Conservation (phyloP, 2,797 vertebrate species). For the Sphenodon punctatus region DNA sequence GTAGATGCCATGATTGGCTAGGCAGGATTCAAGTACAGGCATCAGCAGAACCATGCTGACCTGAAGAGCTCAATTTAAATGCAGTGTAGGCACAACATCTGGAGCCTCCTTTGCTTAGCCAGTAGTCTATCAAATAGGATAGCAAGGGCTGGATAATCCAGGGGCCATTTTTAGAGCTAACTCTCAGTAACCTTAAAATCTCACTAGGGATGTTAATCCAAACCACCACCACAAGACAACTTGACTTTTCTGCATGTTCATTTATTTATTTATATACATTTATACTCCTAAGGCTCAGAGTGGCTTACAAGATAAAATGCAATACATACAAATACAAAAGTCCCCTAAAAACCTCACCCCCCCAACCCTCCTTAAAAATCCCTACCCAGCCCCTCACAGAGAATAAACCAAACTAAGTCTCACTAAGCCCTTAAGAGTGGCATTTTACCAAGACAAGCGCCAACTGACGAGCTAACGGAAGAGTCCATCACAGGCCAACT, state of each 20-base stretch:
- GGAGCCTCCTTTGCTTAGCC: not conserved
- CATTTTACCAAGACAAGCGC: not conserved
- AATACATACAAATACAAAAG: no score
- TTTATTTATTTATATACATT: no score
- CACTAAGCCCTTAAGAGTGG: not conserved
- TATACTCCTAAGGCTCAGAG: no score
- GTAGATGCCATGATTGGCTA: not conserved
- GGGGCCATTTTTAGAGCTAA: not conserved
- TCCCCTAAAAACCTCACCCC: no score
- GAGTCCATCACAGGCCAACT: not conserved
- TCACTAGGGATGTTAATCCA: not conserved
- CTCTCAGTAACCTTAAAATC: not conserved
- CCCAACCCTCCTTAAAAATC: no score
- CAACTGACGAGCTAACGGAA: not conserved
- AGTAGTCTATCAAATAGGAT: not conserved
- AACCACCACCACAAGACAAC: no score
- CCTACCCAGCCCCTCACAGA: no score
- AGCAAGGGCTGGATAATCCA: not conserved
- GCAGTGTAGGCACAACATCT: not conserved
- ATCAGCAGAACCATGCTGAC: not conserved
- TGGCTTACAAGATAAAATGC: no score
- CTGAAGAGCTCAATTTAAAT: not conserved
- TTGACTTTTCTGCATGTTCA: no score
- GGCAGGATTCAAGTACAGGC: not conserved
- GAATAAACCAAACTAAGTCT: fast-evolving